Evolutionary conservation across 1,140 invertebrate genomes (phyloP).

Genomic region (Brachionus manjavacas): DNA sequence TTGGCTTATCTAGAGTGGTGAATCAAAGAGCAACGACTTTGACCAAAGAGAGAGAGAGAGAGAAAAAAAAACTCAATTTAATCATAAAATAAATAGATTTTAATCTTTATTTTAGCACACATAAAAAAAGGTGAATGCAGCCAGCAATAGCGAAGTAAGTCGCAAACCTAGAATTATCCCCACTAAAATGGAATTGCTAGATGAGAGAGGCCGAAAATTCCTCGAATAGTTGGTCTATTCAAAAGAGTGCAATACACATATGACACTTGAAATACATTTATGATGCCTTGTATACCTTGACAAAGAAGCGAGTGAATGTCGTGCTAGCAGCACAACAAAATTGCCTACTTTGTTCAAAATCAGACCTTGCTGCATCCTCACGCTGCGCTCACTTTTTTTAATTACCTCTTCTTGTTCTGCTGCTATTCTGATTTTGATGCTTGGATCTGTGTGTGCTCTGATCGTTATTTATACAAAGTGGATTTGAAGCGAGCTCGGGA

Average conservation of each 20-base stretch:
- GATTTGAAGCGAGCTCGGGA: background rate
- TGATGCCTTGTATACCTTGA: background rate
- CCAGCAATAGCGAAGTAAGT: too few species aligned
- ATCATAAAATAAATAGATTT: background rate
- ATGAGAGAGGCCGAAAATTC: background rate
- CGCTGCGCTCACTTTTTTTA: background rate
- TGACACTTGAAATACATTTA: conserved; percentile 51
- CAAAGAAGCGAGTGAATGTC: background rate
- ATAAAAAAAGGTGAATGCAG: background rate
- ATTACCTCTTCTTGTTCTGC: background rate
- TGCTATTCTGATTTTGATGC: conserved; percentile 2
- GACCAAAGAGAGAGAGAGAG: background rate
- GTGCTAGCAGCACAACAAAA: background rate
- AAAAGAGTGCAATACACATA: conserved; percentile 19
- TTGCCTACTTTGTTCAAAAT: background rate
- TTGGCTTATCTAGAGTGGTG: background rate
- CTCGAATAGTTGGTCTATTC: background rate
- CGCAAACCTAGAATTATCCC: conserved; percentile 18
- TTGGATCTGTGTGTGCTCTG: background rate
- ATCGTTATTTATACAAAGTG: background rate
- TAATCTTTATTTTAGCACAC: conserved; percentile 23
- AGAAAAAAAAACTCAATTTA: conserved; percentile 34
- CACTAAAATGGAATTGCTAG: background rate
- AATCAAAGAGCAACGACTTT: conserved; percentile 8
- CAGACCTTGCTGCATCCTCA: background rate